phyloP scores from a whole-genome alignment of 2,113 vertebrate species.

The Amia ocellicauda region DNA sequence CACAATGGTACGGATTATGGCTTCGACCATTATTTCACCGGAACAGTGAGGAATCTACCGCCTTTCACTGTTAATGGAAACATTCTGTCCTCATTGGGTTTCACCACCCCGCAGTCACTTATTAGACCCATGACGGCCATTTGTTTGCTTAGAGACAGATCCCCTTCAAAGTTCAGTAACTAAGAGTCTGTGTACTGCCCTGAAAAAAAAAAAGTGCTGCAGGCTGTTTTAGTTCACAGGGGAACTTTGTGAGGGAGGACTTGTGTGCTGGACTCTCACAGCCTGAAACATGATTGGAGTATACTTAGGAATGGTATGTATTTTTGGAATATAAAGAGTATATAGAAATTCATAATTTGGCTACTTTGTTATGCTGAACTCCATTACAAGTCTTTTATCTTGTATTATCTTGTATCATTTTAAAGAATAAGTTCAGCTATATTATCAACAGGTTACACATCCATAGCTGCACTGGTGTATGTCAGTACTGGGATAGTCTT shows the following conservation, averaged over 20 bases:
- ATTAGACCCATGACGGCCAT: background rate
- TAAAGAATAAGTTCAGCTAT: too few relatives aligned
- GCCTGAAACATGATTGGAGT: slow-evolving; percentile 8
- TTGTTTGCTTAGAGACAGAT: slow-evolving; percentile 1
- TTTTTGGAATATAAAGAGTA: background rate
- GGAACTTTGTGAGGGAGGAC: slow-evolving; percentile 4
- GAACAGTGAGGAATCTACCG: background rate
- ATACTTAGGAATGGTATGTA: slow-evolving; percentile 17
- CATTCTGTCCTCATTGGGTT: background rate
- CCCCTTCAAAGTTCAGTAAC: background rate
- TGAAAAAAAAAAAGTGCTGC: background rate
- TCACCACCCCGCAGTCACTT: background rate
- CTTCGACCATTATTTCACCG: too few relatives aligned
- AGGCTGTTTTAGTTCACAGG: background rate
- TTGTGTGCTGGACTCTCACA: background rate
- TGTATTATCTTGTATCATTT: too few relatives aligned
- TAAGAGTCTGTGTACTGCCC: background rate
- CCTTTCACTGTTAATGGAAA: background rate
- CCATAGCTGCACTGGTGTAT: too few relatives aligned
- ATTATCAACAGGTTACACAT: too few relatives aligned
- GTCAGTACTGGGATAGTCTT: too few relatives aligned
- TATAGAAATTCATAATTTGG: too few relatives aligned
- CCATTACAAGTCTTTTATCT: too few relatives aligned
- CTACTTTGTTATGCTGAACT: too few relatives aligned
- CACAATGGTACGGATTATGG: too few relatives aligned